These are phyloP conservation scores for Drosophila dunni DNA, from an alignment of 1,140 invertebrate species.

Conservation along the genomic window DNA sequence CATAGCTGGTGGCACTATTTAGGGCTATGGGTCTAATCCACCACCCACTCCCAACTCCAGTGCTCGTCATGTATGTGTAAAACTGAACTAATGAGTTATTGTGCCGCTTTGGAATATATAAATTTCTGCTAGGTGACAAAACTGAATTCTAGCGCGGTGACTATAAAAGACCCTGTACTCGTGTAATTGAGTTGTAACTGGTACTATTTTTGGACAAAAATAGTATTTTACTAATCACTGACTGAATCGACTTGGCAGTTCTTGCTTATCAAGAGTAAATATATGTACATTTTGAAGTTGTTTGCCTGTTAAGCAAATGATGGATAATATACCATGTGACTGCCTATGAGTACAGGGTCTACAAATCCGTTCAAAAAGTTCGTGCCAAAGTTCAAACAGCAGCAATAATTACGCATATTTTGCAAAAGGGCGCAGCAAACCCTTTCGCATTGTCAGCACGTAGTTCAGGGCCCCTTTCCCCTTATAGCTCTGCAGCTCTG, in stretches of 20 bases:
- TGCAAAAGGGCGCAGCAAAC: constrained; percentile 34
- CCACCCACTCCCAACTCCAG: constrained; percentile 2
- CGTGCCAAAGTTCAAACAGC: constrained; percentile 62
- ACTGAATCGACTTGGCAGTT: too few relatives aligned
- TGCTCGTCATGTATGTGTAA: constrained; percentile 24
- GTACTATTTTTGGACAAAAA: too few relatives aligned
- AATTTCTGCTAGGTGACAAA: too few relatives aligned
- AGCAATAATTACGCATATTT: constrained; percentile 74
- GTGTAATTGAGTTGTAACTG: too few relatives aligned
- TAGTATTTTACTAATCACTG: too few relatives aligned
- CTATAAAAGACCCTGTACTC: background rate
- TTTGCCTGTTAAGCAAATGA: too few relatives aligned
- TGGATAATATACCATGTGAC: too few relatives aligned
- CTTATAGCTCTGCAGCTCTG: background rate
- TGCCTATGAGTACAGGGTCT: too few relatives aligned
- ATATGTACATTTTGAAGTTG: too few relatives aligned
- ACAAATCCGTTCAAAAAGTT: constrained; percentile 17
- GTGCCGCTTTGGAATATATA: constrained; percentile 20
- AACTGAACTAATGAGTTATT: constrained; percentile 77
- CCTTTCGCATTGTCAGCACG: constrained; percentile 38
- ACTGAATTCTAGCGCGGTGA: constrained; percentile 14
- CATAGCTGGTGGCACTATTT: constrained; percentile 5
- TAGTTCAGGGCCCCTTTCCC: background rate
- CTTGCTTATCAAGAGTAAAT: too few relatives aligned
- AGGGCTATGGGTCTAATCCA: background rate